Base-by-base conservation (phyloP, 2,888 invertebrate species). In the Theodoxus fluviatilis region DNA sequence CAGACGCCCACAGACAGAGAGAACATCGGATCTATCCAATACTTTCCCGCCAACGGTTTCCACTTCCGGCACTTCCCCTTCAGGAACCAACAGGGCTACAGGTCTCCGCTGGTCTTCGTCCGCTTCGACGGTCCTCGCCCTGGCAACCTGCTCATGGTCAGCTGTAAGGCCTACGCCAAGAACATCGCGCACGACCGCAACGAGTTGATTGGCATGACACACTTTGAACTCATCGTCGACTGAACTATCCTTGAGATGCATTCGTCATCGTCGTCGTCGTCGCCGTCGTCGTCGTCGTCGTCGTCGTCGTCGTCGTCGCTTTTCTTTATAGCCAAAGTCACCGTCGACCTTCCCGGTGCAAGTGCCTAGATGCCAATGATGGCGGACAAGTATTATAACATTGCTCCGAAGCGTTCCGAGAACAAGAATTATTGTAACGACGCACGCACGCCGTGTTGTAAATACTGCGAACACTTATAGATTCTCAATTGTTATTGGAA, bases 141-240 rank as follows among this genome's bases (percentile, higher is more conserved):
- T 28, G 87, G 88, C 73, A 84, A 87, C 40, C 79, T 88, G 22
- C 84, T 89, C 64, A 84, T 88, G 80, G 83, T 89, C n/a, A 86
- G 87, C 77, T 89, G 89, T 81, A 86, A 85, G 73, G 87, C 88
- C 31, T 87, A 85, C 80, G 88, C 89, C 37, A 82, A 84, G 72
- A 89, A 89, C 82, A 88, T 89, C 76, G 78, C 90, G 79, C 94
- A 95, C 89, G 92, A 96, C 89, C 92, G 94, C 85, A 91, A 92
- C 88, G 94, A 95, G 87, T 92, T 94, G 88, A 92, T 94, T 87
- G 96, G 96, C 84, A 94, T 94, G 82, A 95, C 96, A 84, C 95
- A 96, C 90, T 95, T 96, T 90, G 96, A 96, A 90, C 90, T 96
- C 88, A 93, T 96, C 92, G 92, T 96, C 87, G 96, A 96, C 90